Percentiles rank a stretch among this genome's conserved stretches.
phyloP scores from a whole-genome alignment of 2,888 invertebrate genomes.

The Nymphalis c-album region DNA sequence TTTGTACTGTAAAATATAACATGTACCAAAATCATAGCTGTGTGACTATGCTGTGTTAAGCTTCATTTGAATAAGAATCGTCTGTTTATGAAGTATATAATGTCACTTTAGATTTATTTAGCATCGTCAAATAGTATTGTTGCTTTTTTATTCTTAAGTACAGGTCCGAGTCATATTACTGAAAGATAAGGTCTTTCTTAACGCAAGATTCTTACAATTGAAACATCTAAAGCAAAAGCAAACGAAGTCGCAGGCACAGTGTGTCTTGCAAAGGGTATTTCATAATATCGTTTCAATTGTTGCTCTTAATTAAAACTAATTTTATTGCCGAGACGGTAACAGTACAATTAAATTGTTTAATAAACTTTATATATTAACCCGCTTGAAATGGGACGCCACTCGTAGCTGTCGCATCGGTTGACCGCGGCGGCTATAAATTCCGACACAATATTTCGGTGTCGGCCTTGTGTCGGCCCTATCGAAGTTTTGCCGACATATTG shows the following conservation, averaged over 20 bases:
- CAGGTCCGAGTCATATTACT: too few relatives aligned
- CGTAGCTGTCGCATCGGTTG: constrained; percentile 48
- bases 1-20: too few relatives aligned
- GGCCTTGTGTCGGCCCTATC: constrained; percentile 46
- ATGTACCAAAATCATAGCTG: too few relatives aligned
- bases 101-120: too few relatives aligned
- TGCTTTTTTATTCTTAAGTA: too few relatives aligned
- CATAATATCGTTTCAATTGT: neutral
- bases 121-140: too few relatives aligned
- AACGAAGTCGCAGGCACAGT: neutral
- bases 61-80: too few relatives aligned
- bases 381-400: constrained; percentile 44
- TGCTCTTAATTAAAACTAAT: constrained; percentile 4
- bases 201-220: too few relatives aligned
- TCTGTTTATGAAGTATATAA: too few relatives aligned
- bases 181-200: too few relatives aligned
- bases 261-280: neutral
- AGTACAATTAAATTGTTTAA: constrained; percentile 1
- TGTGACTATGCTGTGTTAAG: too few relatives aligned
- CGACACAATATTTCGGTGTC: constrained; percentile 67
- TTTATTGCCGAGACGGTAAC: neutral
- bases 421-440: constrained; percentile 66
- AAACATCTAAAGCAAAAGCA: neutral
- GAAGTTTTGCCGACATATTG: constrained; percentile 43
- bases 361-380: constrained; percentile 26